Evolutionary conservation across 2,888 invertebrate species (phyloP).

Genomic region (Brachyopa scutellaris): DNA sequence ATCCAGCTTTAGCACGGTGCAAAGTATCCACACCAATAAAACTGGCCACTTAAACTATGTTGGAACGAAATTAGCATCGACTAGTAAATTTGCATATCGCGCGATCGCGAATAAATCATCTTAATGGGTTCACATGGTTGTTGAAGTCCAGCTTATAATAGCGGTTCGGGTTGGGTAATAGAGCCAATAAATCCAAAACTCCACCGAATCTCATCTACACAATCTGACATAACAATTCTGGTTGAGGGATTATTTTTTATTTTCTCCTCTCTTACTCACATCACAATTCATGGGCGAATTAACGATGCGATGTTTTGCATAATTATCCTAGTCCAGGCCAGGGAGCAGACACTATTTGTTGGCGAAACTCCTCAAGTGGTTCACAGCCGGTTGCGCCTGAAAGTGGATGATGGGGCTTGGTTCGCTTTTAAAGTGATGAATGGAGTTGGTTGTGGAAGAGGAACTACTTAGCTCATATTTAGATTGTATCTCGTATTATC

Average conservation of each 20-base stretch:
- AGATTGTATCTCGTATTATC: too few species aligned
- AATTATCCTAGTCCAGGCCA: constrained; percentile 63
- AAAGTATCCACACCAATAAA: not conserved
- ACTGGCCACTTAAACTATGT: not conserved
- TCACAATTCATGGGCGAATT: constrained; percentile 61
- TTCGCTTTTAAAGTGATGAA: constrained; percentile 34
- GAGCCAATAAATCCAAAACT: constrained; percentile 71
- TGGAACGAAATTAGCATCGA: constrained; percentile 58
- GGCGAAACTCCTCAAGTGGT: constrained; percentile 23
- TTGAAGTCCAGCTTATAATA: constrained; percentile 26
- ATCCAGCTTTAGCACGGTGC: not conserved
- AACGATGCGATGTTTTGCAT: constrained; percentile 67
- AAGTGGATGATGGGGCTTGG: constrained; percentile 12
- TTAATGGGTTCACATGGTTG: constrained; percentile 61
- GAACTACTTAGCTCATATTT: constrained; percentile 16
- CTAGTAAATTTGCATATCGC: constrained; percentile 66
- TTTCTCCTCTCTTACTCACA: not conserved
- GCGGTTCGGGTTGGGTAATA: constrained; percentile 60
- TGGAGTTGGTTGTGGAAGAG: constrained; percentile 17
- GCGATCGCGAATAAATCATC: constrained; percentile 69
- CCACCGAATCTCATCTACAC: constrained; percentile 61
- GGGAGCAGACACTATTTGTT: constrained; percentile 21
- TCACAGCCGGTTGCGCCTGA: constrained; percentile 22
- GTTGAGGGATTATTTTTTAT: constrained; percentile 61
- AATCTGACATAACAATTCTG: constrained; percentile 70